Base-by-base conservation (phyloP, 2,888 invertebrate species). In the Clitarchus hookeri region DNA sequence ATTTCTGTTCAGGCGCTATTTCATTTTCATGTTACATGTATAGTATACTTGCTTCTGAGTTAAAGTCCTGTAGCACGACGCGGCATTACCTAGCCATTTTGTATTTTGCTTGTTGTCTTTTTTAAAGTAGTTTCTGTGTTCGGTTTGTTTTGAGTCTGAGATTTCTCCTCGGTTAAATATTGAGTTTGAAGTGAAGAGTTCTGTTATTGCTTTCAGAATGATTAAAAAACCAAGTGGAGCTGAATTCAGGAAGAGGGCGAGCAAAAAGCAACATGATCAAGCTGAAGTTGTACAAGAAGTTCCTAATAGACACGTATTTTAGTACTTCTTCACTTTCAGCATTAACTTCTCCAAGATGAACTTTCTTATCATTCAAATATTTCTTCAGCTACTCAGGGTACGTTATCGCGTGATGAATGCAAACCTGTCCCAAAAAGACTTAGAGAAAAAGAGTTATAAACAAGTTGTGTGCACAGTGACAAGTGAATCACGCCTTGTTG, bases 121-220 rank as follows among this genome's bases (percentile, higher is more conserved):
- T n/a, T n/a, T n/a, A n/a, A n/a, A n/a, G n/a, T n/a, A n/a, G n/a
- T n/a, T n/a, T n/a, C n/a, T n/a, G n/a, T n/a, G n/a, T n/a, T n/a
- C n/a, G n/a, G n/a, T n/a, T n/a, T n/a, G n/a, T n/a, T n/a, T n/a
- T n/a, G n/a, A n/a, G n/a, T n/a, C n/a, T n/a, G n/a, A n/a, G n/a
- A n/a, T n/a, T n/a, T n/a, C n/a, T n/a, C n/a, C n/a, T n/a, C n/a
- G n/a, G n/a, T n/a, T n/a, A n/a, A n/a, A n/a, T n/a, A n/a, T n/a
- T n/a, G n/a, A n/a, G n/a, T n/a, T n/a, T n/a, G n/a, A n/a, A n/a
- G n/a, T n/a, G n/a, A n/a, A n/a, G n/a, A n/a, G n/a, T n/a, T 78
- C 78, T 78, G 78, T 78, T 78, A 78, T 78, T 8, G 78, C 78
- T 78, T 78, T 78, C 78, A 26, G 78, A 78, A 78, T 78, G 78